Evolutionary conservation across 2,113 vertebrate genomes (phyloP), one percentile per base, ranked within the genome.

Genomic region (Paracanthobrama guichenoti): DNA sequence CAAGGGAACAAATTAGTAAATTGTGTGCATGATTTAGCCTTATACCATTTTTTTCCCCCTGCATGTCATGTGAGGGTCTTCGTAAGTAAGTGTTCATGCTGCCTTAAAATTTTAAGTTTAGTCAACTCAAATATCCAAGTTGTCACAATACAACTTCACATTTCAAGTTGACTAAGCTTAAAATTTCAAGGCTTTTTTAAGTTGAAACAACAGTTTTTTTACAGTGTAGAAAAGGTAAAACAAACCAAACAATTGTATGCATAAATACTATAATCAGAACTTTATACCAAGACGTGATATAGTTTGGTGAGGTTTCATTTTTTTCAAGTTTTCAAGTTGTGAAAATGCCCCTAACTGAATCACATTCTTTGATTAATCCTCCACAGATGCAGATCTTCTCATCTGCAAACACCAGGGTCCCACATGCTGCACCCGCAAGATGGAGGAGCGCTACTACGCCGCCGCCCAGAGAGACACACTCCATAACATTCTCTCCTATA

Each of bases 371-470:
- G 60, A 50, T 50, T 50, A 20, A 81, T 64, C 48, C 39, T 64
- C 10, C 69, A 31, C 84, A 97, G 97, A 96, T 91, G 94, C 94
- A 81, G 95, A 96, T 87, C 94, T 98, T 48, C 92, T 96, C 92
- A 93, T 98, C 86, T 98, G 97, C 75, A 95, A 96, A 84, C 95
- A 97, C 84, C 92, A 94, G 86, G 94, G 95, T 81, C 96, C 96
- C 20, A 97, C 96, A 0, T 98, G 97, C 88, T 98, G 97, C 91
- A 98, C 95, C 79, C 94, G 94, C 77, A 97, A 95, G 90, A 98
- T 97, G 96, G 97, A 98, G 88, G 96, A 97, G 86, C 95, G 94
- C 90, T 98, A 98, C 93, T 94, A 95, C 86, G 86, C 91, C 12
- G 95, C 96, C 28, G 96, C 96, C n/a, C 94, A 92, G 79, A 92